These are phyloP conservation scores for Accipiter cooperii DNA, from an alignment of 2,113 vertebrate genomes.

Conservation along the genomic window DNA sequence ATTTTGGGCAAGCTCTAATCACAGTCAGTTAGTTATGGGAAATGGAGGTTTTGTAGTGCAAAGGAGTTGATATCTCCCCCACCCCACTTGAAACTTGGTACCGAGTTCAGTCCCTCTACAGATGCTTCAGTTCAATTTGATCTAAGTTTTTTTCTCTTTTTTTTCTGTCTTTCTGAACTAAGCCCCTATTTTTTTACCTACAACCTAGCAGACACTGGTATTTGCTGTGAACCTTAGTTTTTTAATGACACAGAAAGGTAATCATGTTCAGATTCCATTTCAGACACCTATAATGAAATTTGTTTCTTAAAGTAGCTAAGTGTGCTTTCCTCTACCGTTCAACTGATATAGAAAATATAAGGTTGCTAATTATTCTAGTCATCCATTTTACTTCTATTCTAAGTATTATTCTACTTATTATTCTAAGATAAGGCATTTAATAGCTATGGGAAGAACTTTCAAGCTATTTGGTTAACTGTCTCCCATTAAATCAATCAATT, in stretches of 20 bases:
- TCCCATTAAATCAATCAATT: accelerated
- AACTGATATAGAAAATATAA: background rate
- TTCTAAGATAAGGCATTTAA: background rate
- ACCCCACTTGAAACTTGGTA: background rate
- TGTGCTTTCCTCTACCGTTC: background rate
- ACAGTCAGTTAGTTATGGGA: background rate
- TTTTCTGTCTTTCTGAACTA: background rate
- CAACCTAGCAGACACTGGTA: background rate
- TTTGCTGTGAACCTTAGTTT: background rate
- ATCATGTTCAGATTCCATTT: background rate
- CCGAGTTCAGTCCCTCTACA: background rate
- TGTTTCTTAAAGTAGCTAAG: background rate
- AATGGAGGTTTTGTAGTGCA: background rate
- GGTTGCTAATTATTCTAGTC: background rate
- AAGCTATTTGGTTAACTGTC: background rate
- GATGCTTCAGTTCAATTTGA: background rate
- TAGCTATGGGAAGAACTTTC: background rate
- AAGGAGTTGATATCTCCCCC: background rate
- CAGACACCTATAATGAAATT: background rate
- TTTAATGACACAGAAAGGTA: background rate
- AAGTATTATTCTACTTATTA: no score
- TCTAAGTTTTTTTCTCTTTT: background rate
- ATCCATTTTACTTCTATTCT: background rate
- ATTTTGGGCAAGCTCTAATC: background rate
- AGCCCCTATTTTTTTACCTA: background rate